phyloP scores from a whole-genome alignment of 2,113 vertebrate species.

The Gulo gulo region DNA sequence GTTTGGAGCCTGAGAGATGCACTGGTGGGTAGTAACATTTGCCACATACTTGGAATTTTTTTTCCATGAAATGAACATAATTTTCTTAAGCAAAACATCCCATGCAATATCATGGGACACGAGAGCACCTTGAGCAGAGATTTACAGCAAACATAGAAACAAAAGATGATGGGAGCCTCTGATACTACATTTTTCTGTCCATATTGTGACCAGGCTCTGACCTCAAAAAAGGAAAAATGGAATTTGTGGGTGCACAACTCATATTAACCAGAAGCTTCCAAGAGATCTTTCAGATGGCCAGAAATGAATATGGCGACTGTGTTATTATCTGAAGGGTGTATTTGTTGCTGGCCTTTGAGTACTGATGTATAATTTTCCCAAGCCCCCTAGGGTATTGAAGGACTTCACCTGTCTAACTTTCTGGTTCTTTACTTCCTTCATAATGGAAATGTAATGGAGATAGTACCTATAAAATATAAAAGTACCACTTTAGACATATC shows the following conservation, averaged over 20 bases:
- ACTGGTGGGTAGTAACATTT: background rate
- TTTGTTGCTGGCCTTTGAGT: background rate
- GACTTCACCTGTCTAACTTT: background rate
- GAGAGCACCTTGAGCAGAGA: background rate
- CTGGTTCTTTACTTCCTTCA: background rate
- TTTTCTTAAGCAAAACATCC: constrained; percentile 27
- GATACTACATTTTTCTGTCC: background rate
- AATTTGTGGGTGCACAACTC: background rate
- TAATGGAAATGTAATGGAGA: background rate
- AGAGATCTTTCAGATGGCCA: background rate
- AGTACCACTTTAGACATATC: background rate
- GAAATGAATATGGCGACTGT: background rate
- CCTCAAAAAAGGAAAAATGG: background rate
- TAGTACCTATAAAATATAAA: background rate
- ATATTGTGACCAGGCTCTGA: background rate
- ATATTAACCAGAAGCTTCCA: background rate
- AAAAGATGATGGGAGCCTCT: background rate
- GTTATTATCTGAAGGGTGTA: background rate
- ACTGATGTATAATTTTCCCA: constrained; percentile 1
- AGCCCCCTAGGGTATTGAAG: background rate
- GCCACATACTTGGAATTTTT: background rate
- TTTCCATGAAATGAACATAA: background rate
- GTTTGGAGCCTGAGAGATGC: background rate
- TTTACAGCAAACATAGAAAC: background rate
- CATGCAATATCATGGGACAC: background rate